phyloP scores from a whole-genome alignment of 2,888 invertebrate genomes.

The Trachelus iudaicus region DNA sequence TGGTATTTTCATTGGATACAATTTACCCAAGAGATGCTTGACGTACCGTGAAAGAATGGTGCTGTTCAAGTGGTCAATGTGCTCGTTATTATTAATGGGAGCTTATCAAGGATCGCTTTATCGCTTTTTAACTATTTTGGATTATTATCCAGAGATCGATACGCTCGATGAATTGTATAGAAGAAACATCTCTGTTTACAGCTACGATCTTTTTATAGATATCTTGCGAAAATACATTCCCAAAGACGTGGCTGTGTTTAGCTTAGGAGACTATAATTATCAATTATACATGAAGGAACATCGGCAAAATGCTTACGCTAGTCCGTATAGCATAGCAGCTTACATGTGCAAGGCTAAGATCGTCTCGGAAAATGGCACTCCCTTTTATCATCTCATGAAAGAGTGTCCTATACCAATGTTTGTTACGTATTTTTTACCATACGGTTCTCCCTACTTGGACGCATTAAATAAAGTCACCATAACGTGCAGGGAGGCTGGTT shows the following conservation, averaged over 20 bases:
- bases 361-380: slow-evolving; percentile 9
- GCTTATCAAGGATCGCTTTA: slow-evolving; percentile 19
- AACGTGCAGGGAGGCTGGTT: slow-evolving; percentile 8
- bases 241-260: neutral
- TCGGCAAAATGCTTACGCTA: slow-evolving; percentile 6
- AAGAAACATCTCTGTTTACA: neutral
- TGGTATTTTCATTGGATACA: slow-evolving; percentile 12
- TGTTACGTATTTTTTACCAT: slow-evolving; percentile 6
- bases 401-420: neutral
- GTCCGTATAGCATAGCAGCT: neutral
- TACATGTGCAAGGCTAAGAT: neutral
- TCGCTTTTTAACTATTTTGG: slow-evolving; percentile 6
- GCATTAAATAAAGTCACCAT: slow-evolving; percentile 5
- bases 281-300: neutral
- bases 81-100: slow-evolving; percentile 7
- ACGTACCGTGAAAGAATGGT: neutral
- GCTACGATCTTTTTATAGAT: neutral
- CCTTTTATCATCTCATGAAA: slow-evolving; percentile 15
- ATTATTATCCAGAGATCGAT: slow-evolving; percentile 14
- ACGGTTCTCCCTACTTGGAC: slow-evolving; percentile 15
- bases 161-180: slow-evolving; percentile 4
- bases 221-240: neutral
- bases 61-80: slow-evolving; percentile 4
- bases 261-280: neutral
- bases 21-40: slow-evolving; percentile 4